Evolutionary conservation across 2,888 invertebrate genomes (phyloP), one percentile per base, ranked within the genome.

Genomic region (Nematopogon swammerdamellus): DNA sequence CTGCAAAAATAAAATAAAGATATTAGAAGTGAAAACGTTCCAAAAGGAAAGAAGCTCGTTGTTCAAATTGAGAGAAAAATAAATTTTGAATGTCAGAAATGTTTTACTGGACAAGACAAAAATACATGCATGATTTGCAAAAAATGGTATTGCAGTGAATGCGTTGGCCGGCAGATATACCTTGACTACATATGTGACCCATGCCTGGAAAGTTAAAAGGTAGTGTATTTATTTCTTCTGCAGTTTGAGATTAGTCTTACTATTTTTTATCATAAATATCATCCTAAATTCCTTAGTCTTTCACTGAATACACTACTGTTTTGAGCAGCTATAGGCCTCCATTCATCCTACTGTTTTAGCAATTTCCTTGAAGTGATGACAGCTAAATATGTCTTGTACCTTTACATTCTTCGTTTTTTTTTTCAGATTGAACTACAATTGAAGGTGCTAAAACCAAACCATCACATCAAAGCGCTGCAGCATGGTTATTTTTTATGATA

Each of bases 401-500:
- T n/a, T 25, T 25, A 25, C 25, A 6, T 25, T 25, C 25, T 25
- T 25, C 8, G 25, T 25, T 8, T 25, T 25, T n/a, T n/a, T 25
- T 25, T 25, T 25, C 25, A 25, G 25, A 25, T 25, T 25, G 25
- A 25, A 25, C 25, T 25, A 25, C 25, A 25, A 4, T 8, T 8
- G 25, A 25, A 25, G 4, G 4, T 25, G 25, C 4, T 25, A 25
- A 25, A n/a, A n/a, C n/a, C 25, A 4, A 25, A 6, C 25, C 25
- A 25, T 25, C 25, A 25, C 25, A 25, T 25, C 25, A 25, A 49
- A 50, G 48, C 16, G 49, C 49, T 49, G 48, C 49, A 46, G 2
- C 51, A 51, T 49, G 47, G 49, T 47, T 49, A 51, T 25, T 49
- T 47, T 47, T 50, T 48, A 50, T 25, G 50, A 52, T 50, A n/a